Conservation (phyloP, 2,888 invertebrate genomes). For the Lysandra coridon region DNA sequence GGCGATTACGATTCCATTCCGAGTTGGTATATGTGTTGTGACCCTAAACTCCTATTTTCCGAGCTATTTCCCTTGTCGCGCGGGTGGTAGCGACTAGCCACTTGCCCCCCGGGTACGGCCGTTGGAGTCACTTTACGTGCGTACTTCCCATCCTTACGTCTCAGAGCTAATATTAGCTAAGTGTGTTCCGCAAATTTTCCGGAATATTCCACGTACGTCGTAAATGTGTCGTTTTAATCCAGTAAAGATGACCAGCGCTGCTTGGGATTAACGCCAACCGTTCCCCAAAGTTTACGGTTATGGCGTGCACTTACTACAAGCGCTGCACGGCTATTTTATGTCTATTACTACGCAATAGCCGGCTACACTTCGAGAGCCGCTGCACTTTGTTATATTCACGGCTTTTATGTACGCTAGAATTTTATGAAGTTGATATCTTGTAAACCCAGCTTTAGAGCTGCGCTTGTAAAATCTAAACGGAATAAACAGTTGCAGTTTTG, state of each 20-base stretch:
- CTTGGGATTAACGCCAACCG: slow-evolving; percentile 44
- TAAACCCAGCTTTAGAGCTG: slow-evolving; percentile 4
- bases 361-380: slow-evolving; percentile 39
- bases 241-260: slow-evolving; percentile 35
- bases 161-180: slow-evolving; percentile 15
- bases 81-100: not conserved
- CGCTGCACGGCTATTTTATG: slow-evolving; percentile 54
- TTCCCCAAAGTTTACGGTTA: slow-evolving; percentile 49
- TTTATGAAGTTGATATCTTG: slow-evolving; percentile 24
- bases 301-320: slow-evolving; percentile 57
- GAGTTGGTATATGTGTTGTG: too few relatives aligned
- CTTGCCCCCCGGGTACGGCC: not conserved
- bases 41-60: too few relatives aligned
- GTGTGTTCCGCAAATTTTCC: slow-evolving; percentile 16
- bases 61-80: not conserved
- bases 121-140: not conserved
- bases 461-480: slow-evolving; percentile 1
- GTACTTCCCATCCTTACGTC: not conserved
- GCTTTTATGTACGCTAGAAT: slow-evolving; percentile 25
- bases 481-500: slow-evolving; percentile 11
- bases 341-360: slow-evolving; percentile 53
- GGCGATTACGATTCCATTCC: too few relatives aligned
- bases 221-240: slow-evolving; percentile 36
- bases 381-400: slow-evolving; percentile 36
- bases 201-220: slow-evolving; percentile 30